Conservation (phyloP, 2,888 invertebrate genomes). For the Mythimna pallens region DNA sequence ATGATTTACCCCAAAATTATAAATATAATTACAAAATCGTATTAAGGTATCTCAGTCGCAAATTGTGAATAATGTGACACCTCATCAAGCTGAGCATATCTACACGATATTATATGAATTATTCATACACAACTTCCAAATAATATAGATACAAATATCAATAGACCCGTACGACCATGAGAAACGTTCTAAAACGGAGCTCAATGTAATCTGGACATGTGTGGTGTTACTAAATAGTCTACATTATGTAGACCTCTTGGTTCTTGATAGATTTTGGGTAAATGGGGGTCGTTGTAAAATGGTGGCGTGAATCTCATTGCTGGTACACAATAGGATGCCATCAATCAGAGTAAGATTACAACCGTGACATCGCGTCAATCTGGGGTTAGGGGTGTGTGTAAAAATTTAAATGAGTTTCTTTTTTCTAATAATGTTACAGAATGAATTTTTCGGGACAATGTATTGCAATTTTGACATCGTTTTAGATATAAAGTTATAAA, state of each 20-base stretch:
- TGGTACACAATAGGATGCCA: conserved; percentile 68
- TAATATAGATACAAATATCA: conserved; percentile 56
- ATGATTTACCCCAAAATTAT: conserved; percentile 46
- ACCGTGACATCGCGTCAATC: conserved; percentile 71
- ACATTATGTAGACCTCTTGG: conserved; percentile 34
- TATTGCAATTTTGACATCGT: not conserved
- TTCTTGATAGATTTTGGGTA: not conserved
- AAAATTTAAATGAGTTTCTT: conserved; percentile 69
- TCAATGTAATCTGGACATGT: conserved; percentile 50
- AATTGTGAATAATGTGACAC: conserved; percentile 85
- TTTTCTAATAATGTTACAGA: conserved; percentile 49
- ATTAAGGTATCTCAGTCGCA: conserved; percentile 78
- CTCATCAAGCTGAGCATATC: conserved; percentile 70
- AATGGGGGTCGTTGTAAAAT: conserved; percentile 37
- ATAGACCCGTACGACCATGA: conserved; percentile 46
- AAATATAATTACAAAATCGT: conserved; percentile 60
- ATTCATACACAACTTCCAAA: conserved; percentile 73
- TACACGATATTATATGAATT: conserved; percentile 80
- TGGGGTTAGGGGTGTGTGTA: conserved; percentile 68
- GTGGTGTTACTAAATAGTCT: conserved; percentile 34
- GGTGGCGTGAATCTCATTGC: conserved; percentile 52
- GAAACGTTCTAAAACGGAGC: conserved; percentile 30
- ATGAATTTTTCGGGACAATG: not conserved
- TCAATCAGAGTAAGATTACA: conserved; percentile 79
- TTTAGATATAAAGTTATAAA: no score